Percentiles rank a stretch among this genome's conserved stretches.
phyloP scores from a whole-genome alignment of 2,113 vertebrate species.

The Vimba vimba region DNA sequence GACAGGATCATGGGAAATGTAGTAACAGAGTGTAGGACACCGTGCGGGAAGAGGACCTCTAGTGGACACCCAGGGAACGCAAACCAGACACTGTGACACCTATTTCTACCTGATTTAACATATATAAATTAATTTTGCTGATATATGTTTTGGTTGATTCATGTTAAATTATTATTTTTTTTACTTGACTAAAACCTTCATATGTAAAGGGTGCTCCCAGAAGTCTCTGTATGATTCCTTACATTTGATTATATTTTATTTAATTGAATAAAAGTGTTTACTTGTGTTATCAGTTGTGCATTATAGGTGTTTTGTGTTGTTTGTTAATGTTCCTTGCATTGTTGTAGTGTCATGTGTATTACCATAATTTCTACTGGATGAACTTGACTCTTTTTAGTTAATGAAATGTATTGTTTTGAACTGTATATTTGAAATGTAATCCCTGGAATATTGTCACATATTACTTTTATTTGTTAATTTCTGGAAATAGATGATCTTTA shows the following conservation, averaged over 20 bases:
- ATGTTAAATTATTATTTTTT: neutral
- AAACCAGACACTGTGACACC: no score
- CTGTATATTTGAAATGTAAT: neutral
- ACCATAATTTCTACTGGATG: neutral
- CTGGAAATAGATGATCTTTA: conserved; percentile 35
- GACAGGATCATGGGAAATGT: no score
- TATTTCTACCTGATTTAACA: neutral
- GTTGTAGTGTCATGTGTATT: neutral
- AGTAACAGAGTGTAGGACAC: no score
- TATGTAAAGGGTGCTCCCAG: neutral
- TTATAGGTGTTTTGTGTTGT: neutral
- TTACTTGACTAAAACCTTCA: neutral
- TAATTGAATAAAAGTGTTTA: neutral
- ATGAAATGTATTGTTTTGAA: neutral
- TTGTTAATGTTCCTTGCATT: neutral
- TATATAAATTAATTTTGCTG: neutral
- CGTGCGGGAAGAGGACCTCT: no score
- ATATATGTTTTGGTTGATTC: neutral
- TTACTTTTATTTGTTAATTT: neutral
- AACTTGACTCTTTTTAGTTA: neutral
- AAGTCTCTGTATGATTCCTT: neutral
- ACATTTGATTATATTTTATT: neutral
- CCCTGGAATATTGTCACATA: neutral
- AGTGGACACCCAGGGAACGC: no score
- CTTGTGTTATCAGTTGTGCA: neutral